Evolutionary conservation across 2,888 invertebrate genomes (phyloP).

Genomic region (Tinea pellionella): DNA sequence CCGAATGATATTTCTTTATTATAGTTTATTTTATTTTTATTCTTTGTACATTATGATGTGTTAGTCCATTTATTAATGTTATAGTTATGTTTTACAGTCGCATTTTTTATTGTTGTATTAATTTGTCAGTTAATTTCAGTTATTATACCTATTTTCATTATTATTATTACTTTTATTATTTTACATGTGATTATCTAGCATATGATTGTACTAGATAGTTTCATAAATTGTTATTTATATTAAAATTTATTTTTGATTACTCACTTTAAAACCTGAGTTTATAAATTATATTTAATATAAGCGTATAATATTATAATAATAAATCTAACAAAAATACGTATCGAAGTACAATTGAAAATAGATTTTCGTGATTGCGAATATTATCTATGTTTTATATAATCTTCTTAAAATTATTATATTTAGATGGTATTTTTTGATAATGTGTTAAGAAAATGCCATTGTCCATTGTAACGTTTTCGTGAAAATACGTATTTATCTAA

Average conservation of each 20-base stretch:
- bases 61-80: conserved; percentile 57
- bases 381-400: conserved; percentile 39
- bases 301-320: background rate
- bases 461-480: conserved; percentile 31
- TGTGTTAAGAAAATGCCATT: conserved; percentile 32
- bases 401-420: conserved; percentile 36
- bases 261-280: background rate
- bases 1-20: conserved; percentile 57
- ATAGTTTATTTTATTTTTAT: conserved; percentile 45
- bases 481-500: background rate
- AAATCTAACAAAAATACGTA: conserved; percentile 62
- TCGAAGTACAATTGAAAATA: conserved; percentile 66
- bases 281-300: background rate
- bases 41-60: conserved; percentile 69
- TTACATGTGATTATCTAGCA: conserved; percentile 22
- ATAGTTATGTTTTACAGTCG: conserved; percentile 62
- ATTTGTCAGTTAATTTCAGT: conserved; percentile 55
- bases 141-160: conserved; percentile 44
- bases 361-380: conserved; percentile 38
- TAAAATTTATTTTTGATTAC: conserved; percentile 15
- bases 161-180: conserved; percentile 38
- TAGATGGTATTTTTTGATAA: conserved; percentile 25
- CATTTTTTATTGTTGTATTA: conserved; percentile 64
- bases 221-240: conserved; percentile 43
- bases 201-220: conserved; percentile 29